Percentiles rank a stretch among this genome's conserved stretches.
Evolutionary conservation across 1,140 invertebrate species (phyloP).

Genomic region (Trissolcus basalis): DNA sequence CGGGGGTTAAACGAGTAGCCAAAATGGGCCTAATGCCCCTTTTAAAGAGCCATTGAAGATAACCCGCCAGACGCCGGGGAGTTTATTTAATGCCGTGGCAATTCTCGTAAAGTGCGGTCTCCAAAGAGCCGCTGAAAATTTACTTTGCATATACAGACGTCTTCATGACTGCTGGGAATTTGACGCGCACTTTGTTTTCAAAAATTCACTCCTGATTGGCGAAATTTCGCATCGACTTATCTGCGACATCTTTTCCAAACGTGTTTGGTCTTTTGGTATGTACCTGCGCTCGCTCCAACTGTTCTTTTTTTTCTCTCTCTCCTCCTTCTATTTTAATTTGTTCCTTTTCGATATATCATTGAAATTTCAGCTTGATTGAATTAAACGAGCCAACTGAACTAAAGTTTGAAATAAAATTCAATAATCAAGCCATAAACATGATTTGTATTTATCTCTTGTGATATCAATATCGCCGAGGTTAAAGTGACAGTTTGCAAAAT

Average conservation of each 20-base stretch:
- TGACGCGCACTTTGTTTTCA: slow-evolving; percentile 17
- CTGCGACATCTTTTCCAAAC: too few relatives aligned
- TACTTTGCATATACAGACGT: slow-evolving; percentile 61
- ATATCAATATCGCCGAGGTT: slow-evolving; percentile 46
- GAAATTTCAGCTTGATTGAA: neutral
- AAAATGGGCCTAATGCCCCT: slow-evolving; percentile 74
- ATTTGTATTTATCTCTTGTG: slow-evolving; percentile 28
- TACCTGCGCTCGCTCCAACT: too few relatives aligned
- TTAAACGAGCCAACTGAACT: slow-evolving; percentile 3
- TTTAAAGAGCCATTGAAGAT: slow-evolving; percentile 70
- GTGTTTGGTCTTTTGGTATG: too few relatives aligned
- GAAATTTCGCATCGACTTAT: too few relatives aligned
- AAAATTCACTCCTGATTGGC: too few relatives aligned
- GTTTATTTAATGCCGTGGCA: slow-evolving; percentile 68
- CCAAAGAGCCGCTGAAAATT: slow-evolving; percentile 61
- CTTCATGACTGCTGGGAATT: slow-evolving; percentile 64
- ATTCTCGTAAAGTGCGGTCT: slow-evolving; percentile 62
- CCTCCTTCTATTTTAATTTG: too few relatives aligned
- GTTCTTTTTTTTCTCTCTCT: too few relatives aligned
- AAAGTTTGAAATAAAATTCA: slow-evolving; percentile 36
- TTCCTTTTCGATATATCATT: too few relatives aligned
- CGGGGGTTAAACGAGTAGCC: slow-evolving; percentile 61
- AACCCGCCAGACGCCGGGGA: slow-evolving; percentile 63
- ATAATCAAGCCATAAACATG: slow-evolving; percentile 35
- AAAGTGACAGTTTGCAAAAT: slow-evolving; percentile 50